Conservation (phyloP, 1,140 invertebrate species). For the Drosophila burlai region DNA sequence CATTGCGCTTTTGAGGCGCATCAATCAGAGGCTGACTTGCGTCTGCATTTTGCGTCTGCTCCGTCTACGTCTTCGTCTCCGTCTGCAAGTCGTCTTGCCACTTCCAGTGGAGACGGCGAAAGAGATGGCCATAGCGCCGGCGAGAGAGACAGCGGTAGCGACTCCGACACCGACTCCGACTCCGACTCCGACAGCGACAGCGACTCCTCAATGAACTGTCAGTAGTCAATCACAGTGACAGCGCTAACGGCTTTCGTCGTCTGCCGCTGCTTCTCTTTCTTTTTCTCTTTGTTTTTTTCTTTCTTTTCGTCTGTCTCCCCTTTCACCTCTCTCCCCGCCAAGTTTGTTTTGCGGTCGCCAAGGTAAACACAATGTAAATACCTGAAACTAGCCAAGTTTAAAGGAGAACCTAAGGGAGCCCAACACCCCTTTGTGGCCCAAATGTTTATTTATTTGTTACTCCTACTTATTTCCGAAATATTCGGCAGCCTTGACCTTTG, state of each 20-base stretch:
- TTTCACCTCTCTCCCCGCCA: neutral
- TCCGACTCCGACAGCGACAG: neutral
- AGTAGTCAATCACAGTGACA: slow-evolving; percentile 56
- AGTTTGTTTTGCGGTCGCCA: slow-evolving; percentile 26
- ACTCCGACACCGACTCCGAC: neutral
- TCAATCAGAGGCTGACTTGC: slow-evolving; percentile 55
- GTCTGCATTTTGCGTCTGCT: slow-evolving; percentile 28
- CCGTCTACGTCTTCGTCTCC: neutral
- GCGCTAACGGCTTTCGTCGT: slow-evolving; percentile 53
- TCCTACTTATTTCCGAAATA: neutral
- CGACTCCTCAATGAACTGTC: slow-evolving; percentile 51
- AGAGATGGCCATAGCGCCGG: slow-evolving; percentile 7
- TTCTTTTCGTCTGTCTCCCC: neutral
- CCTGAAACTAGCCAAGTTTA: slow-evolving; percentile 7
- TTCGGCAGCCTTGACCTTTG: slow-evolving; percentile 2
- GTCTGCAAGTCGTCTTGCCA: slow-evolving; percentile 9
- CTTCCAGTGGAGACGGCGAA: neutral
- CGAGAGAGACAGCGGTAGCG: slow-evolving; percentile 12
- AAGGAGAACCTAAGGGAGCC: neutral
- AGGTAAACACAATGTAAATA: slow-evolving; percentile 33
- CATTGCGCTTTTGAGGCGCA: slow-evolving; percentile 52
- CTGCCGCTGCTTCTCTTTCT: slow-evolving; percentile 18
- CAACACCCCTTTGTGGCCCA: slow-evolving; percentile 1
- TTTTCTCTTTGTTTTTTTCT: neutral
- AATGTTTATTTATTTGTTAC: slow-evolving; percentile 15